phyloP scores from a whole-genome alignment of 2,888 invertebrate species.

The Mythimna loreyi region DNA sequence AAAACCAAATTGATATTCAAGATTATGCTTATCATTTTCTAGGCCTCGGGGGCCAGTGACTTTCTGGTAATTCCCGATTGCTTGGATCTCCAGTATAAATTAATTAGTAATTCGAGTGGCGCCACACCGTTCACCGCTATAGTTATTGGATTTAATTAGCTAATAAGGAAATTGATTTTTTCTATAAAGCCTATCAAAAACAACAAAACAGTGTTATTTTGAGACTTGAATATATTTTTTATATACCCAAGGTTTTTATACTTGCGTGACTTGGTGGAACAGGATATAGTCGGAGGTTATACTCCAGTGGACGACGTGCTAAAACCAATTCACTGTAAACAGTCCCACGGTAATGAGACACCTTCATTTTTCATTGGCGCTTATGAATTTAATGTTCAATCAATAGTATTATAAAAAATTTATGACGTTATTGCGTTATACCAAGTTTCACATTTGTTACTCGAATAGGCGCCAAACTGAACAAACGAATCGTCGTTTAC shows the following conservation, averaged over 20 bases:
- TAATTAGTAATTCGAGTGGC: constrained; percentile 8
- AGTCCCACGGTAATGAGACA: constrained; percentile 76
- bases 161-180: constrained; percentile 57
- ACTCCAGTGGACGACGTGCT: constrained; percentile 71
- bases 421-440: constrained; percentile 6
- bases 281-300: constrained; percentile 74
- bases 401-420: not conserved
- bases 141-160: constrained; percentile 38
- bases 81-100: not conserved
- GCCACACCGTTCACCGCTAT: constrained; percentile 8
- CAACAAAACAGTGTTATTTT: constrained; percentile 30
- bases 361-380: constrained; percentile 65
- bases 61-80: constrained; percentile 11
- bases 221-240: constrained; percentile 22
- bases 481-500: not conserved
- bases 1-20: not conserved
- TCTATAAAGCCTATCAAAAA: constrained; percentile 31
- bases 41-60: not conserved
- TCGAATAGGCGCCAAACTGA: not conserved
- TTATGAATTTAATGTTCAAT: constrained; percentile 52
- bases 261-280: constrained; percentile 67
- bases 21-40: not conserved
- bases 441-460: not conserved
- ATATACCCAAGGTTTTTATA: constrained; percentile 58
- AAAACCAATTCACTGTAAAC: constrained; percentile 74